phyloP scores from a whole-genome alignment of 1,140 invertebrate species.

The Diachasma alloeum region DNA sequence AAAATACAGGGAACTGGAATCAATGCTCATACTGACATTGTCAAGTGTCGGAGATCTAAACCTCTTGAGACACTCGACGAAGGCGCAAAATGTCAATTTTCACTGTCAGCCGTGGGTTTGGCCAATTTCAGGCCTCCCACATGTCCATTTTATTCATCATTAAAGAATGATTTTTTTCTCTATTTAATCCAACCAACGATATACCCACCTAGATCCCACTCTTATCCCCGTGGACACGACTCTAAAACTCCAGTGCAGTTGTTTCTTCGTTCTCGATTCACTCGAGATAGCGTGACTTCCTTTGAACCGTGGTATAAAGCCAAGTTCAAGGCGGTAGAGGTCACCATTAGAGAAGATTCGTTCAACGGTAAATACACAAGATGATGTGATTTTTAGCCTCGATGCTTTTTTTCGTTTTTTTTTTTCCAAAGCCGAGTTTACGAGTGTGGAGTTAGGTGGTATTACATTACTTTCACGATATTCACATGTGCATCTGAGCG shows the following conservation, averaged over 20 bases:
- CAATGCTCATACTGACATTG: constrained; percentile 4
- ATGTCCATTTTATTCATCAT: constrained; percentile 7
- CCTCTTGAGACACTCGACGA: background rate
- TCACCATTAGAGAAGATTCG: constrained; percentile 9
- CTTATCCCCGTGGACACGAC: background rate
- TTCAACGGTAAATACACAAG: constrained; percentile 5
- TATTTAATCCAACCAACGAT: background rate
- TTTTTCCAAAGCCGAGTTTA: background rate
- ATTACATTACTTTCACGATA: background rate
- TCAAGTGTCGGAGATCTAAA: constrained; percentile 4
- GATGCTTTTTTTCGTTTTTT: background rate
- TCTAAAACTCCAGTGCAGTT: constrained; percentile 4
- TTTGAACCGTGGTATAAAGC: constrained; percentile 5
- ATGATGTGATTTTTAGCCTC: background rate
- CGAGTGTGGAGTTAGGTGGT: background rate
- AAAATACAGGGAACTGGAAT: background rate
- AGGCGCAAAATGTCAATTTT: constrained; percentile 4
- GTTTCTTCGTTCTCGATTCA: constrained; percentile 7
- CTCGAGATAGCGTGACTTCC: constrained; percentile 9
- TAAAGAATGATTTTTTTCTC: background rate
- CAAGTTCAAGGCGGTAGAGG: constrained; percentile 10
- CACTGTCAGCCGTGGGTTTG: background rate
- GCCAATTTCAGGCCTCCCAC: background rate
- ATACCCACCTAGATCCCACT: background rate
- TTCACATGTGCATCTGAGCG: constrained; percentile 2